phyloP scores from a whole-genome alignment of 2,888 invertebrate genomes.

The Hydrotaea cyrtoneurina region DNA sequence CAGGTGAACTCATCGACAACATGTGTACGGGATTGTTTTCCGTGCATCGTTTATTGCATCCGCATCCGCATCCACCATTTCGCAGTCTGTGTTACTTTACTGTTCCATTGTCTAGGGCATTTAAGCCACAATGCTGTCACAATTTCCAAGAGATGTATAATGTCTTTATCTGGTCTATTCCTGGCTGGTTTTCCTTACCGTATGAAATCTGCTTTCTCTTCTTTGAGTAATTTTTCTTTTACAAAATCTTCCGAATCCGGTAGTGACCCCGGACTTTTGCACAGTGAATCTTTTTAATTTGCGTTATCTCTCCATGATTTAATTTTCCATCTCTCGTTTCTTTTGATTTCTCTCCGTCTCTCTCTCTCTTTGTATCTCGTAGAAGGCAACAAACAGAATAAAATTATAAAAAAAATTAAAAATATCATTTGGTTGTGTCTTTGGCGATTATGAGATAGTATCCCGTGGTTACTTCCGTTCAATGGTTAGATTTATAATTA shows the following conservation, averaged over 20 bases:
- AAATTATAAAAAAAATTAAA: constrained; percentile 60
- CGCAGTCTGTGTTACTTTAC: too few relatives aligned
- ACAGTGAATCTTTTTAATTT: constrained; percentile 18
- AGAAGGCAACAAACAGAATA: constrained; percentile 44
- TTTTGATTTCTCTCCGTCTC: not conserved
- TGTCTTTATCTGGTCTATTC: too few relatives aligned
- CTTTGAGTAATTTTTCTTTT: too few relatives aligned
- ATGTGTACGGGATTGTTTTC: too few relatives aligned
- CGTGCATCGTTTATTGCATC: too few relatives aligned
- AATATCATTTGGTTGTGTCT: constrained; percentile 44
- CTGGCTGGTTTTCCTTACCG: too few relatives aligned
- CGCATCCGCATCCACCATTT: too few relatives aligned
- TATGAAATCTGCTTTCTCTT: too few relatives aligned
- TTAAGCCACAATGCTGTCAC: too few relatives aligned
- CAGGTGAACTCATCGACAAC: too few relatives aligned
- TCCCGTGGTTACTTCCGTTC: constrained; percentile 79
- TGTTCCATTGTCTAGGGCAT: too few relatives aligned
- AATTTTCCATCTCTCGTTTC: constrained; percentile 28
- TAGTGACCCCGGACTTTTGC: not conserved
- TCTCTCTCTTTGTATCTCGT: not conserved
- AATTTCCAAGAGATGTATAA: too few relatives aligned
- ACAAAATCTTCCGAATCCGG: not conserved
- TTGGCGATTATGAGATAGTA: constrained; percentile 70
- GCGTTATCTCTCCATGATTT: constrained; percentile 35
- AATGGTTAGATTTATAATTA: constrained; percentile 81